phyloP scores from a whole-genome alignment of 1,140 invertebrate genomes.

The Physella acuta region DNA sequence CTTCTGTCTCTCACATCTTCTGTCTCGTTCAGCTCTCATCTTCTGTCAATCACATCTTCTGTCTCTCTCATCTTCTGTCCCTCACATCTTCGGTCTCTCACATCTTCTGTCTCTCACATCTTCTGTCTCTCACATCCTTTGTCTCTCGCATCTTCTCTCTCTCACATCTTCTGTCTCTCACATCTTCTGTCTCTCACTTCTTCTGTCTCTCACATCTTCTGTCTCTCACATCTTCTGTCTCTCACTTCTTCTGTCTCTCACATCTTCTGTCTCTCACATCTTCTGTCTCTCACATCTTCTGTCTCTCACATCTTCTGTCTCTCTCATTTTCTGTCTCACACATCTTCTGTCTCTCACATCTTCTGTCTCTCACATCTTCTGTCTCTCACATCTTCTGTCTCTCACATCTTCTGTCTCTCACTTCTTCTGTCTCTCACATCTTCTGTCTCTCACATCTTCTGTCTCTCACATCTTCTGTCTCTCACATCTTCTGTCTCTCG shows the following conservation, averaged over 20 bases:
- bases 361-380: not conserved
- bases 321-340: conserved; percentile 2
- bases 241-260: not conserved
- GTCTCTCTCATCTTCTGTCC: not conserved
- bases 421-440: conserved; percentile 3
- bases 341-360: conserved; percentile 7
- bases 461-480: not conserved
- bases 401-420: not conserved
- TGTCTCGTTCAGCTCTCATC: not conserved
- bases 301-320: conserved; percentile 2
- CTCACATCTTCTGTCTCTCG: not conserved
- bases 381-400: not conserved
- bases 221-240: not conserved
- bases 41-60: not conserved
- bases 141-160: too few species aligned
- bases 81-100: not conserved
- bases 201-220: not conserved
- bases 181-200: not conserved
- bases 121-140: too few species aligned
- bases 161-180: conserved; percentile 1
- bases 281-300: not conserved
- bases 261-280: conserved; percentile 1
- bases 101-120: conserved; percentile 3
- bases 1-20: not conserved
- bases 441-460: conserved; percentile 3